Base-by-base conservation (phyloP, 1,140 invertebrate species). In the Drosophila mojavensis region DNA sequence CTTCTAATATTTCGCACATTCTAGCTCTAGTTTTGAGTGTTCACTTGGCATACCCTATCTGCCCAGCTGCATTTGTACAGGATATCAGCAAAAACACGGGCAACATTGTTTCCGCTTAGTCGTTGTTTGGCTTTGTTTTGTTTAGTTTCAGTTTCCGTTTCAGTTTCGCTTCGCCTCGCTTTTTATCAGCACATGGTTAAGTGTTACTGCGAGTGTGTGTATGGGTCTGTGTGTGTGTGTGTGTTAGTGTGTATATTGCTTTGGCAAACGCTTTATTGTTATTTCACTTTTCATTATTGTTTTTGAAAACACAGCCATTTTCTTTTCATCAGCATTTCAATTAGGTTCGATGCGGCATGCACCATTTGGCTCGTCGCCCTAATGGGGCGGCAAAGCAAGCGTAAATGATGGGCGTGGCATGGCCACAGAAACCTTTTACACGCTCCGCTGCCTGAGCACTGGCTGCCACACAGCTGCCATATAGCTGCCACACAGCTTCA, bases 291-390 rank as follows among this genome's bases (percentile, higher is more conserved):
- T 83, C 79, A 86, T 86, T 86, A 88, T 88, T 86, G 83, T 86
- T 86, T 86, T 77, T 79, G 69, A 77, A 76, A 82, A 78, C 76
- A 88, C 65, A 88, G 67, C 59, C 75, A 83, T 83, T 88, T 88
- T 79, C 79, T 74, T 88, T 86, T 86, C 83, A 86, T 88, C 83
- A 83, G 83, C 83, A 88, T 86, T 86, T 86, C 83, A 86, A 86
- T 86, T 86, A 86, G 83, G 69, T 83, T 75, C 65, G 54, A 78
- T 64, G 69, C 54, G 71, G 45, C 75, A 69, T 70, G 64, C 83
- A 47, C 68, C 75, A 76, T 82, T 82, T 82, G 79, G 6, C 59
- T 47, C 41, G 51, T 15, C 45, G 15, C 36, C 36, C 41, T 36
- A 58, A 58, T 50, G 65, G 53, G 30, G 15, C 24, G 48, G 43